These are phyloP conservation scores for Anthrax anthrax DNA, from an alignment of 2,888 invertebrate genomes.

Conservation along the genomic window DNA sequence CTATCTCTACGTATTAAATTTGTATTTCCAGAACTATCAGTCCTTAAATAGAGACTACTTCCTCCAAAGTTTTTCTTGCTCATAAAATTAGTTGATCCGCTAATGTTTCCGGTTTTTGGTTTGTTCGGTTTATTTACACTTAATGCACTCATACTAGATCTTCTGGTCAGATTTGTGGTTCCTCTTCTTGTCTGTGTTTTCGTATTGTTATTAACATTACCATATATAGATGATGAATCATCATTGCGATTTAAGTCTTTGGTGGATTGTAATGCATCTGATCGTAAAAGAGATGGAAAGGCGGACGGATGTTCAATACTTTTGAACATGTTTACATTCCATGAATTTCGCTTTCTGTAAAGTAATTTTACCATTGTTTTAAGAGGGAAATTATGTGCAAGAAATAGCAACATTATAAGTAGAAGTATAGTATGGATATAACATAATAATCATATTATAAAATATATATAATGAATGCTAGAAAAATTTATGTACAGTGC, in stretches of 20 bases:
- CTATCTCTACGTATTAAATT: conserved; percentile 15
- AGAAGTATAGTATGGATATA: too few relatives aligned
- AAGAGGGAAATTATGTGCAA: too few relatives aligned
- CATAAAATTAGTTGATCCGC: neutral
- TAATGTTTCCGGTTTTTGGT: neutral
- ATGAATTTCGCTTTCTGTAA: conserved; percentile 8
- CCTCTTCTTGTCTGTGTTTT: neutral
- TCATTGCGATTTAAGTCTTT: neutral
- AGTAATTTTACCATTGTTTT: neutral
- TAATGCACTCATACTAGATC: neutral
- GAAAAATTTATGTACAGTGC: neutral
- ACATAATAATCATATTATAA: too few relatives aligned
- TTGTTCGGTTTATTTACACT: neutral
- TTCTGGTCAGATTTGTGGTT: neutral
- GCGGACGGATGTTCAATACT: conserved; percentile 55
- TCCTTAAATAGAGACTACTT: conserved; percentile 12
- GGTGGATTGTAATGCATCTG: conserved; percentile 21
- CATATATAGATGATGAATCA: neutral
- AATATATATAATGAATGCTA: neutral
- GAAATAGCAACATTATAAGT: too few relatives aligned
- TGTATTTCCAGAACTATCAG: conserved; percentile 13
- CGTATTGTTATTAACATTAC: neutral
- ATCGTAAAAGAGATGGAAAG: conserved; percentile 51
- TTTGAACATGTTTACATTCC: conserved; percentile 18
- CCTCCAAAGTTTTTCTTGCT: neutral